Base-by-base conservation (phyloP, 2,797 vertebrate species). In the Jordanella pulchra region DNA sequence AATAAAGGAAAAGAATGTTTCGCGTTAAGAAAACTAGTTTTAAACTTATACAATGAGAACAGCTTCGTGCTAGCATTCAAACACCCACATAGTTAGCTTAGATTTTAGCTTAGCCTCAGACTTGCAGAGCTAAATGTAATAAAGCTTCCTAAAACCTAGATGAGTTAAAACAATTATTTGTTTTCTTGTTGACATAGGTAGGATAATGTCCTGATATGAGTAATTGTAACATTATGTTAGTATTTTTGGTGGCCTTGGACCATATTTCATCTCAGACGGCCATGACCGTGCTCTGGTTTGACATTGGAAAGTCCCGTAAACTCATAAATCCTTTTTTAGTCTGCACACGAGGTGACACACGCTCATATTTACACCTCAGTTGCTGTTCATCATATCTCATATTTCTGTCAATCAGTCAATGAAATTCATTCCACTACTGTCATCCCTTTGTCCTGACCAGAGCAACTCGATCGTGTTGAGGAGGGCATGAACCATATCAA, bases 401-500 rank as follows among this genome's bases (percentile, higher is more conserved):
- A 85, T 95, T 89, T 96, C 89, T 96, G 94, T 96, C 94, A 91
- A 95, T 93, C 93, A 94, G 94, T 93, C 95, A 95, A 94, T 95
- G 94, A 96, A 96, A 96, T 97, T 98, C 96, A 99, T 97, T 97
- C 96, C 97, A 97, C 95, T 94, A 93, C 97, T 99, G 95, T 99
- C 97, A 97, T 98, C 97, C 97, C 97, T 99, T 97, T 99, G 96
- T 99, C 97, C 97, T 97, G 96, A 99, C 97, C 97, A 99, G 98
- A 99, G 96, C 98, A 99, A 99, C 98, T 99, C 93, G 98, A 99
- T 97, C 97, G 97, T 95, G 97, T 99, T 84, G 98, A 99, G 97
- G 98, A 99, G 96, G 98, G 98, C 97, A 99, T 99, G 98, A 98
- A 99, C 97, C 97, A 99, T 98, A 99, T 99, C 97, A 99, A 99